Conservation (phyloP, 2,888 invertebrate species). For the Drosophila falleni region DNA sequence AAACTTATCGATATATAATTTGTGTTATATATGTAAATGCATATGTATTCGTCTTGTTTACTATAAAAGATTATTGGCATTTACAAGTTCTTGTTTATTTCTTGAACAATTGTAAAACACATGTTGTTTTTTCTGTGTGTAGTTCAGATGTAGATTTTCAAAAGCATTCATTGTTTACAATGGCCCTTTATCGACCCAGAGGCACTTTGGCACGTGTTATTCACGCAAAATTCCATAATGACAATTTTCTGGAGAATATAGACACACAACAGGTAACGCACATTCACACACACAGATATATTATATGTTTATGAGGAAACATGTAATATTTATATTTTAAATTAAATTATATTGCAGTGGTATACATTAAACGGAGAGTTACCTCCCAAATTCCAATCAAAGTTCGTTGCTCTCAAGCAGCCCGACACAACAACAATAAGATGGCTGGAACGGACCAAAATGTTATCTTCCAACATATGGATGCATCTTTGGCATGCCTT, state of each 20-base stretch:
- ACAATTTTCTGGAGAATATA: conserved; percentile 84
- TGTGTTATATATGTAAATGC: not conserved
- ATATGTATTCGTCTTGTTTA: conserved; percentile 24
- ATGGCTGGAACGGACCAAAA: conserved; percentile 84
- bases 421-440: conserved; percentile 83
- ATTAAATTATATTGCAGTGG: conserved; percentile 76
- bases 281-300: not conserved
- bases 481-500: conserved; percentile 96
- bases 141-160: conserved; percentile 15
- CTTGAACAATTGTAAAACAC: not conserved
- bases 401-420: conserved; percentile 82
- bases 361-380: conserved; percentile 81
- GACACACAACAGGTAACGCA: conserved; percentile 83
- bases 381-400: conserved; percentile 81
- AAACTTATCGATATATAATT: not conserved
- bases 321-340: not conserved
- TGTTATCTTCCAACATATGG: conserved; percentile 87
- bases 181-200: conserved; percentile 83
- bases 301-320: not conserved
- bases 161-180: conserved; percentile 40
- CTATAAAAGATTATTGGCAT: conserved; percentile 21
- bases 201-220: conserved; percentile 85
- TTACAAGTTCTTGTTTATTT: conserved; percentile 4
- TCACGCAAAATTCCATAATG: conserved; percentile 85
- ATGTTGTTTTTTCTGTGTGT: conserved; percentile 5